Conservation (phyloP, 2,797 vertebrate species). For the Oophaga sylvatica region DNA sequence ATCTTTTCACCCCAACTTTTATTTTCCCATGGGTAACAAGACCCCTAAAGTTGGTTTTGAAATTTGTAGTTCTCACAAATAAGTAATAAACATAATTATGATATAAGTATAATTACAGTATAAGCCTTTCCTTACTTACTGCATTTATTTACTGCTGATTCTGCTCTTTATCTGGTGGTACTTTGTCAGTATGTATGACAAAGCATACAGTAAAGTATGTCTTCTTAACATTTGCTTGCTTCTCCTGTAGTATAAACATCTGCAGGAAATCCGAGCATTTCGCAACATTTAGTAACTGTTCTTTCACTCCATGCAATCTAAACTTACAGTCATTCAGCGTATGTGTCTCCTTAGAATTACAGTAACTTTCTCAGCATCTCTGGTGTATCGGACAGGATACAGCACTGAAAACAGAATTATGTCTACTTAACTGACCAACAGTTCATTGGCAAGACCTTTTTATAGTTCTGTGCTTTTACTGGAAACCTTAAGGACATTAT, state of each 20-base stretch:
- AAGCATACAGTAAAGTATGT: neutral
- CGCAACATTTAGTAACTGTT: constrained; percentile 55
- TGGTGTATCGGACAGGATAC: constrained; percentile 34
- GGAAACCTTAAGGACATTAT: constrained; percentile 72
- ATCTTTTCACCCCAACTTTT: no score
- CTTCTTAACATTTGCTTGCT: constrained; percentile 60
- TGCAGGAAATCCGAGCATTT: constrained; percentile 71
- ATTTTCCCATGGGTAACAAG: no score
- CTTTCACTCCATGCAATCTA: neutral
- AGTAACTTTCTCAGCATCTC: constrained; percentile 62
- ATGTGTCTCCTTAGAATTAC: constrained; percentile 53
- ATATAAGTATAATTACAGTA: neutral
- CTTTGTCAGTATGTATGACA: constrained; percentile 23
- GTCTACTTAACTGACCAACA: constrained; percentile 68
- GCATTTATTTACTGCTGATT: constrained; percentile 17
- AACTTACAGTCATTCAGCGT: constrained; percentile 56
- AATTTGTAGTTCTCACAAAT: neutral
- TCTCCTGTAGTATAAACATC: constrained; percentile 67
- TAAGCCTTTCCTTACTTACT: neutral
- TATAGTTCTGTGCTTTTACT: constrained; percentile 66
- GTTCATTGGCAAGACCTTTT: constrained; percentile 71
- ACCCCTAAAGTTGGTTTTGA: no score
- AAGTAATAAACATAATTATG: neutral
- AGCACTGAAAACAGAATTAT: constrained; percentile 58
- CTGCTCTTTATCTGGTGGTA: neutral